Conservation (phyloP, 2,888 invertebrate species). For the Lottia gigantea region DNA sequence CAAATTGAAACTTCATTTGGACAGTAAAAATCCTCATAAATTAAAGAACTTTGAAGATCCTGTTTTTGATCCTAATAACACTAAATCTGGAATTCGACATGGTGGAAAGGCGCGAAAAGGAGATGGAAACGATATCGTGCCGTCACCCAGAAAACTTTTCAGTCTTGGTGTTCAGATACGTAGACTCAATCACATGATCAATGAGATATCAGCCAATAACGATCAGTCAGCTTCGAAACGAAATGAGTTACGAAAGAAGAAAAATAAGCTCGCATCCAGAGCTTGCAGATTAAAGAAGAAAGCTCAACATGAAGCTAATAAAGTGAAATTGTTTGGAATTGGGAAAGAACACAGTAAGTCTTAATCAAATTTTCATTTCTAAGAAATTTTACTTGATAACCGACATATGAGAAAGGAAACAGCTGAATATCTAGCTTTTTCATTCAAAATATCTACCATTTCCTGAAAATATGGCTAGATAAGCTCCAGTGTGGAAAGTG, state of each 20-base stretch:
- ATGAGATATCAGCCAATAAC: constrained; percentile 77
- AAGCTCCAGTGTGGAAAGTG: no score
- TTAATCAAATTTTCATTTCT: neutral
- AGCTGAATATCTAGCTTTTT: no score
- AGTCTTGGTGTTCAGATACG: constrained; percentile 92
- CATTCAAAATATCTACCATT: no score
- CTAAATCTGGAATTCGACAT: constrained; percentile 52
- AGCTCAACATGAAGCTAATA: constrained; percentile 98
- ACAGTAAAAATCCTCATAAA: constrained; percentile 90
- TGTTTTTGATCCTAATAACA: constrained; percentile 83
- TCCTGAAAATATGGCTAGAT: no score
- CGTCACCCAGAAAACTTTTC: constrained; percentile 91
- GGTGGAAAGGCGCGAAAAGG: constrained; percentile 85
- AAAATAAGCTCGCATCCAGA: constrained; percentile 95
- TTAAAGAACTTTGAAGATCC: constrained; percentile 92
- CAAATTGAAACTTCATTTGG: constrained; percentile 71
- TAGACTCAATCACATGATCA: constrained; percentile 89
- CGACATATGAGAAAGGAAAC: no score
- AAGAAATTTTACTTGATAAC: neutral
- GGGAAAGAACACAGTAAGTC: constrained; percentile 92
- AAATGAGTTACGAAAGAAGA: constrained; percentile 80
- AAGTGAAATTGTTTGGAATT: constrained; percentile 92
- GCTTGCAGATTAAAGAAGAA: constrained; percentile 98
- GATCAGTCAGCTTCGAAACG: constrained; percentile 72
- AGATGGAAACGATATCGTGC: constrained; percentile 96